Percentiles rank a stretch among this genome's conserved stretches.
Evolutionary conservation across 2,113 vertebrate genomes (phyloP).

Genomic region (Theropithecus gelada): DNA sequence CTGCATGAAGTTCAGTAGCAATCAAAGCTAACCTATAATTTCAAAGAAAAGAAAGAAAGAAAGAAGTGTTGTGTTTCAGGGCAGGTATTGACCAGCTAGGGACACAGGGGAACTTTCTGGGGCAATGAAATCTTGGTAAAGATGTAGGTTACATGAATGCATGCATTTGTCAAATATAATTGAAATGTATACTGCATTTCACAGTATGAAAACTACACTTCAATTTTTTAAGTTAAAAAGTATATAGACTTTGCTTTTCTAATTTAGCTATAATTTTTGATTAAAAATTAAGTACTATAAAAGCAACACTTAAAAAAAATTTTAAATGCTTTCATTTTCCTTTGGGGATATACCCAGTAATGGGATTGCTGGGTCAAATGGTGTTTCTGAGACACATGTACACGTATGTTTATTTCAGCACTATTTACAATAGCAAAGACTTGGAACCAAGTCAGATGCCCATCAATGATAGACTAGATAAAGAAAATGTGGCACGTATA

Average conservation of each 20-base stretch:
- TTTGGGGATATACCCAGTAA: too few relatives aligned
- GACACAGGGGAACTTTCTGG: neutral
- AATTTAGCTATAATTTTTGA: neutral
- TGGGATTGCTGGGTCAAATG: too few relatives aligned
- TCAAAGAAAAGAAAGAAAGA: neutral
- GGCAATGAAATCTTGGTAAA: neutral
- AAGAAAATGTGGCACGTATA: too few relatives aligned
- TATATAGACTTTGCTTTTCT: neutral
- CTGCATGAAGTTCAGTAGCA: neutral
- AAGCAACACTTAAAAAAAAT: neutral
- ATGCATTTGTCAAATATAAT: neutral
- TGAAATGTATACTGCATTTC: neutral
- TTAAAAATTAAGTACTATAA: neutral
- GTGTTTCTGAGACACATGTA: too few relatives aligned
- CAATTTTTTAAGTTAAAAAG: neutral
- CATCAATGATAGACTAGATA: too few relatives aligned
- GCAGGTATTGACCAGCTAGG: neutral
- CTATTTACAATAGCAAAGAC: too few relatives aligned
- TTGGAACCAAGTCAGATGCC: too few relatives aligned
- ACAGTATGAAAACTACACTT: neutral
- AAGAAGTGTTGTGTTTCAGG: neutral
- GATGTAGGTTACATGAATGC: neutral
- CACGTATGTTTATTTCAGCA: too few relatives aligned
- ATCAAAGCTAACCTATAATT: neutral
- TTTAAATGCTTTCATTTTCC: neutral